Percentiles rank a stretch among this genome's conserved stretches.
Conservation (phyloP, 2,888 invertebrate genomes). For the Linnaemya tessellans region DNA sequence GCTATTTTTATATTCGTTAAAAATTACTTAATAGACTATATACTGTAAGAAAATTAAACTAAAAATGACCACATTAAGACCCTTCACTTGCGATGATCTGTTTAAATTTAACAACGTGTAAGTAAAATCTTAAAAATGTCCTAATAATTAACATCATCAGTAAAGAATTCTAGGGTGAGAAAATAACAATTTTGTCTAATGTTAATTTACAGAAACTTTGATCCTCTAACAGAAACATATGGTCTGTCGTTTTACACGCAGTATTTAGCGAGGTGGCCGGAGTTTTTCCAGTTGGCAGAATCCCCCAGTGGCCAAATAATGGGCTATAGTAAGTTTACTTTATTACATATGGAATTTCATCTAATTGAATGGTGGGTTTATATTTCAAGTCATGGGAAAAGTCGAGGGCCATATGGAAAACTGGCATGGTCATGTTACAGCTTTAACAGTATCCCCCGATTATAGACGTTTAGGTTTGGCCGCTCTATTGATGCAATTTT, state of each 20-base stretch:
- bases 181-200: constrained; percentile 35
- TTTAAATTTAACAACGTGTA: constrained; percentile 98
- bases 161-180: not conserved
- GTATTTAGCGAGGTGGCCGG: constrained; percentile 99
- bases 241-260: constrained; percentile 98
- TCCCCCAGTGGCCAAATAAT: constrained; percentile 98
- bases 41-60: not conserved
- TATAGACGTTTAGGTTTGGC: constrained; percentile 96
- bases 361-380: not conserved
- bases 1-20: constrained; percentile 52
- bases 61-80: constrained; percentile 95
- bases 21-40: constrained; percentile 15
- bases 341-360: too few species aligned
- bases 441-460: constrained; percentile 97
- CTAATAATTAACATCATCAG: not conserved
- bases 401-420: constrained; percentile 97
- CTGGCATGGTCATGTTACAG: constrained; percentile 99
- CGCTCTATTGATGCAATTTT: constrained; percentile 94
- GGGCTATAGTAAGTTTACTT: constrained; percentile 94
- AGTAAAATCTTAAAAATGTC: constrained; percentile 84
- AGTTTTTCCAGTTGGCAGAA: constrained; percentile 98
- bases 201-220: constrained; percentile 90
- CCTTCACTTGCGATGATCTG: constrained; percentile 97
- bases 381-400: constrained; percentile 97
- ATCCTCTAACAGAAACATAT: constrained; percentile 98